These are phyloP conservation scores for Nothobranchius furzeri DNA, from an alignment of 2,113 vertebrate genomes.

Conservation along the genomic window DNA sequence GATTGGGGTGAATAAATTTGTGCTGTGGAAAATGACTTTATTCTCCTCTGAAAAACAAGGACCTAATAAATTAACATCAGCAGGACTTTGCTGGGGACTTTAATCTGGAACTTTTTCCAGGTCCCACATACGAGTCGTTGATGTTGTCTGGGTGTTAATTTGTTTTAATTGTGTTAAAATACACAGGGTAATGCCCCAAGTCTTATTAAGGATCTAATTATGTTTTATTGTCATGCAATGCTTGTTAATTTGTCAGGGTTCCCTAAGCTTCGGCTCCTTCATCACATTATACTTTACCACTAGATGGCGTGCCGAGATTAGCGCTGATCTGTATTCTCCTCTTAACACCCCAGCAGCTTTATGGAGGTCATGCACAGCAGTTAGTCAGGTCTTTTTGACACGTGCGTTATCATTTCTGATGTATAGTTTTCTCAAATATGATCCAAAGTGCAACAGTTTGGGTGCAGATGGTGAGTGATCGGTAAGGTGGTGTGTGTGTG, in stretches of 20 bases:
- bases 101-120: background rate
- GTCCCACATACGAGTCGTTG: background rate
- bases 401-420: conserved; percentile 35
- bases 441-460: conserved; percentile 49
- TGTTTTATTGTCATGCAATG: conserved; percentile 9
- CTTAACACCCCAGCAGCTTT: conserved; percentile 3
- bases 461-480: conserved; percentile 65
- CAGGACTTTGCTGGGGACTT: conserved; percentile 17
- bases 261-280: background rate
- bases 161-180: conserved; percentile 13
- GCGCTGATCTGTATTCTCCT: background rate
- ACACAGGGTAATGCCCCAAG: background rate
- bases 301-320: conserved; percentile 69
- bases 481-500: conserved; percentile 14
- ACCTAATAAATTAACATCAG: conserved; percentile 29
- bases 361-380: conserved; percentile 54
- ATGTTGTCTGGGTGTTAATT: conserved; percentile 4
- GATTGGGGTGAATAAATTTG: conserved; percentile 34
- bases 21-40: conserved; percentile 46
- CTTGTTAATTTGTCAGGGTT: conserved; percentile 14
- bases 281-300: conserved; percentile 40
- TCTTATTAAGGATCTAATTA: conserved; percentile 12
- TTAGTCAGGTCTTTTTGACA: conserved; percentile 22
- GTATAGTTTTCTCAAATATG: conserved; percentile 42
- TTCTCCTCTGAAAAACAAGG: conserved; percentile 21